A percentile compares a stretch with the other conserved stretches of the same genome.
These are phyloP conservation scores for Etia nguti DNA, from an alignment of 2,113 vertebrate genomes.

Conservation along the genomic window DNA sequence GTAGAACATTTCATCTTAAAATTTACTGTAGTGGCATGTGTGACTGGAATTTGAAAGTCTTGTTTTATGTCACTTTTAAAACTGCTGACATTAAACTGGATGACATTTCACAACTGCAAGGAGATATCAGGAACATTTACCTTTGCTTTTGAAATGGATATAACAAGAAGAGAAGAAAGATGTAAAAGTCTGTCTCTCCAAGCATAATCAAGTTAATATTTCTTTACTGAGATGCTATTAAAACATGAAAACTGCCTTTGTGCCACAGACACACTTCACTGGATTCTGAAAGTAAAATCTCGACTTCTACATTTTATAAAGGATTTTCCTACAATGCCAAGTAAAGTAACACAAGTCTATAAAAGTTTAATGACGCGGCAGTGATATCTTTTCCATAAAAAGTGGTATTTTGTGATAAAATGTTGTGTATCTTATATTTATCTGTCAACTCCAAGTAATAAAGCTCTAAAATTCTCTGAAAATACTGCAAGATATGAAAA, in stretches of 20 bases:
- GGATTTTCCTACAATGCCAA: not conserved
- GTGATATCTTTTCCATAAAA: not conserved
- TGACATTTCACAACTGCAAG: slow-evolving; percentile 16
- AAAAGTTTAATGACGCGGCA: not conserved
- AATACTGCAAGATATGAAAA: not conserved
- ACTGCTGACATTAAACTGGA: not conserved
- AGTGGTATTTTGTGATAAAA: not conserved
- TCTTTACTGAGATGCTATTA: not conserved
- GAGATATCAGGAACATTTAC: not conserved
- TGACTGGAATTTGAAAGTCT: not conserved
- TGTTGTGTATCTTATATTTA: not conserved
- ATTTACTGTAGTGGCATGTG: not conserved
- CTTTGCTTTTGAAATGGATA: slow-evolving; percentile 28
- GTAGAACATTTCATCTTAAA: slow-evolving; percentile 10
- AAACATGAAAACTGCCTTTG: not conserved
- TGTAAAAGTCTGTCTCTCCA: not conserved
- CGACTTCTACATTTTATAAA: not conserved
- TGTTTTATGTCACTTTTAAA: slow-evolving; percentile 10
- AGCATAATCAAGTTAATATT: not conserved
- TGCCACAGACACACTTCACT: not conserved
- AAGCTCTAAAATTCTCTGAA: not conserved
- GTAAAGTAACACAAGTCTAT: not conserved
- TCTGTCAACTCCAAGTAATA: not conserved
- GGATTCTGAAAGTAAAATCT: not conserved
- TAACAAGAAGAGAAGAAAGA: not conserved